Evolutionary conservation across 2,113 vertebrate genomes (phyloP).

Genomic region (Alces alces): DNA sequence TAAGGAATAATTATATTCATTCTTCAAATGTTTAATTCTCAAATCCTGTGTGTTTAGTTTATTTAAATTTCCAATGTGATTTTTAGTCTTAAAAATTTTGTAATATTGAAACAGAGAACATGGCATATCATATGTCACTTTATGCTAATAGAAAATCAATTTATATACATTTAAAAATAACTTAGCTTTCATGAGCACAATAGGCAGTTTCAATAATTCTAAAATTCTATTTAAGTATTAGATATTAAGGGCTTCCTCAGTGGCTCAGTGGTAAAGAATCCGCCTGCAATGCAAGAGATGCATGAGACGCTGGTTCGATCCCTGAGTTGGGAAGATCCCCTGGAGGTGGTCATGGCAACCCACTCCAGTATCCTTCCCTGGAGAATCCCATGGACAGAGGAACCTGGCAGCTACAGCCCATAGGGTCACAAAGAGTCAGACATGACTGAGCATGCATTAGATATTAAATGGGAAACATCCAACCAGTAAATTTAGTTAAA

Average conservation of each 20-base stretch:
- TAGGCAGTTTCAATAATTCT: background rate
- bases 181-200: background rate
- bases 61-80: background rate
- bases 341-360: background rate
- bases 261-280: background rate
- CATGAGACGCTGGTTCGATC: background rate
- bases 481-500: background rate
- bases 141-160: background rate
- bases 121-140: background rate
- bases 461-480: background rate
- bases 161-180: background rate
- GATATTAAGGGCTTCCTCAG: background rate
- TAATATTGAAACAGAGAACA: background rate
- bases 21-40: background rate
- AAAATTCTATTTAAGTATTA: background rate
- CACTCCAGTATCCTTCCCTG: background rate
- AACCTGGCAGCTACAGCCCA: background rate
- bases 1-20: background rate
- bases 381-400: background rate
- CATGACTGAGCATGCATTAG: background rate
- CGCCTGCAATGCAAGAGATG: background rate
- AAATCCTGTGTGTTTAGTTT: background rate
- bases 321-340: background rate
- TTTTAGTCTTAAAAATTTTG: background rate
- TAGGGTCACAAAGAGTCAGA: background rate